A percentile compares a stretch with the other conserved stretches of the same genome.
These are phyloP conservation scores for Sus cebifrons DNA, from an alignment of 2,797 vertebrate species.

Conservation along the genomic window DNA sequence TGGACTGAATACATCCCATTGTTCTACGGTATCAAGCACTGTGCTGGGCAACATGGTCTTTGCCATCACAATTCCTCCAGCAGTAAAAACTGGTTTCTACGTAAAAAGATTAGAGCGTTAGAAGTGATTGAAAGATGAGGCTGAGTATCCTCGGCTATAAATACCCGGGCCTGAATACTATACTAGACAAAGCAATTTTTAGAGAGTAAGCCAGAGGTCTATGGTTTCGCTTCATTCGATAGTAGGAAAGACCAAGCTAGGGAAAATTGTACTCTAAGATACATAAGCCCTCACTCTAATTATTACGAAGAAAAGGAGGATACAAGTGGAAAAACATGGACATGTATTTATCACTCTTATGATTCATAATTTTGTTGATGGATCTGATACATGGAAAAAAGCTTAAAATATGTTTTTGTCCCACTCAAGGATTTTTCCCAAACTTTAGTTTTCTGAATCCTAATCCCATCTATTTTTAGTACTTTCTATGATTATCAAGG, in stretches of 20 bases:
- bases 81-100: neutral
- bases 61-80: neutral
- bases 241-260: neutral
- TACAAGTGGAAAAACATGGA: neutral
- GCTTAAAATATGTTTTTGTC: neutral
- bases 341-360: neutral
- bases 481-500: neutral
- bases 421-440: neutral
- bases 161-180: neutral
- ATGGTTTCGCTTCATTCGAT: neutral
- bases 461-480: conserved; percentile 31
- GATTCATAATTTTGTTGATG: neutral
- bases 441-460: neutral
- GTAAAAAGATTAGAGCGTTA: neutral
- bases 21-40: neutral
- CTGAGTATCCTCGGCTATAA: neutral
- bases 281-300: neutral
- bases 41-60: neutral
- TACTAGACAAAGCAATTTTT: neutral
- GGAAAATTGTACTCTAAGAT: neutral
- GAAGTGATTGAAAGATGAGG: rapidly evolving
- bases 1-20: neutral
- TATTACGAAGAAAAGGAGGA: conserved; percentile 22
- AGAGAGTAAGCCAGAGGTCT: neutral
- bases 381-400: neutral